Base-by-base conservation (phyloP, 2,888 invertebrate species). In the Drosophila diplacantha region DNA sequence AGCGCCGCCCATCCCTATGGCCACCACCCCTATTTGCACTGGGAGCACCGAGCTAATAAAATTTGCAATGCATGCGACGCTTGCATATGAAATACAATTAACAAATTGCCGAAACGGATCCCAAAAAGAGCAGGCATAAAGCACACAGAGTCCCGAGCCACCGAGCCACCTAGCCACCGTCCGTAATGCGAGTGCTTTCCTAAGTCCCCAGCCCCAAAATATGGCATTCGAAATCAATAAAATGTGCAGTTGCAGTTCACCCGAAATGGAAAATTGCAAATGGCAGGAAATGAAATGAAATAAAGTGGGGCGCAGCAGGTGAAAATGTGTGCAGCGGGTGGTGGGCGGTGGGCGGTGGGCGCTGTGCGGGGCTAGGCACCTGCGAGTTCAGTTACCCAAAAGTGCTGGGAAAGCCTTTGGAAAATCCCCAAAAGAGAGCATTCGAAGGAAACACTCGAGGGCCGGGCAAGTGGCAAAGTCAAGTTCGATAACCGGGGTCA, bases 51-150 rank as follows among this genome's bases (percentile, higher is more conserved):
- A 43, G 52, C 78, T 70, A 67, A 75, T 77, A 62, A 69, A 71
- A 75, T 53, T 54, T 65, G 56, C 57, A 61, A 62, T 57, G 54
- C 68, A 68, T 56, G 61, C 51, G 43, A 66, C 46, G 39, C 50
- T 60, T 68, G 71, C 73, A 75, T 61, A 62, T 69, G 37, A 69
- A 74, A 74, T 63, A 71, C 63, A 75, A 75, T 78, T 78, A 78
- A 75, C 62, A 72, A 75, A 72, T 74, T 64, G 54, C 47, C 58
- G 18, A 46, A 65, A 35, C 35, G 43, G 54, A 53, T 26, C 18
- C 46, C 50, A 43, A 24, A 41, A 41, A 47, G 31, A 46, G 26
- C 32, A 34, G 29, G 44, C 31, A 24, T 18, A 56, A 24, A 29
- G 26, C 43, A 26, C 29, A 44, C 8, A 29, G 24, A 9, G n/a